A percentile compares a stretch with the other conserved stretches of the same genome.
phyloP scores from a whole-genome alignment of 2,797 vertebrate genomes.

The Alouatta caraya region DNA sequence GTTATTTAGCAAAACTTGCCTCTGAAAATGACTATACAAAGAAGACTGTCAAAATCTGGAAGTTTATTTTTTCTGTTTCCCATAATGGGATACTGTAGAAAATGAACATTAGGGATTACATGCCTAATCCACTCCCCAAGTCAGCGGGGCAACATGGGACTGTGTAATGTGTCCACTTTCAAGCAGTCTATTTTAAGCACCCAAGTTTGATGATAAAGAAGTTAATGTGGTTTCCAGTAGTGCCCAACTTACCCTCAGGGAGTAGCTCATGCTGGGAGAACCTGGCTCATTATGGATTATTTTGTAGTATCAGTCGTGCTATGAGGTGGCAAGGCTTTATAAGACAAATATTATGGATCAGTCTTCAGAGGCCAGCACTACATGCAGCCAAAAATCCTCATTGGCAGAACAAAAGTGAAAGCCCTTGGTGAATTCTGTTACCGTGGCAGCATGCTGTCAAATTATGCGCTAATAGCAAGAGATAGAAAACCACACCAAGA shows the following conservation, averaged over 20 bases:
- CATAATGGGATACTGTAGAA: not conserved
- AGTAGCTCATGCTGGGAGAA: constrained; percentile 31
- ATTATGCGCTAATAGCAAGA: constrained; percentile 62
- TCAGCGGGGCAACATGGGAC: not conserved
- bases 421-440: constrained; percentile 67
- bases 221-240: constrained; percentile 26
- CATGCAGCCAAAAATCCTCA: constrained; percentile 58
- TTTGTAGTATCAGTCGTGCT: constrained; percentile 50
- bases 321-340: constrained; percentile 56
- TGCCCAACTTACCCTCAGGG: not conserved
- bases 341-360: constrained; percentile 67
- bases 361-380: constrained; percentile 51
- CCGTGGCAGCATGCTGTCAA: constrained; percentile 62
- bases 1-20: not conserved
- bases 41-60: not conserved
- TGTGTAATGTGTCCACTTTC: not conserved
- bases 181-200: constrained; percentile 44
- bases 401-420: constrained; percentile 71
- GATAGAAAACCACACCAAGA: constrained; percentile 61
- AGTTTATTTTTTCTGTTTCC: not conserved
- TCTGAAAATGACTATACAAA: not conserved
- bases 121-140: not conserved
- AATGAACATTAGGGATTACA: not conserved
- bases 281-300: constrained; percentile 59
- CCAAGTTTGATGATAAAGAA: constrained; percentile 28